A percentile compares a stretch with the other conserved stretches of the same genome.
Conservation (phyloP, 2,797 vertebrate species). For the Peromyscus nudipes region DNA sequence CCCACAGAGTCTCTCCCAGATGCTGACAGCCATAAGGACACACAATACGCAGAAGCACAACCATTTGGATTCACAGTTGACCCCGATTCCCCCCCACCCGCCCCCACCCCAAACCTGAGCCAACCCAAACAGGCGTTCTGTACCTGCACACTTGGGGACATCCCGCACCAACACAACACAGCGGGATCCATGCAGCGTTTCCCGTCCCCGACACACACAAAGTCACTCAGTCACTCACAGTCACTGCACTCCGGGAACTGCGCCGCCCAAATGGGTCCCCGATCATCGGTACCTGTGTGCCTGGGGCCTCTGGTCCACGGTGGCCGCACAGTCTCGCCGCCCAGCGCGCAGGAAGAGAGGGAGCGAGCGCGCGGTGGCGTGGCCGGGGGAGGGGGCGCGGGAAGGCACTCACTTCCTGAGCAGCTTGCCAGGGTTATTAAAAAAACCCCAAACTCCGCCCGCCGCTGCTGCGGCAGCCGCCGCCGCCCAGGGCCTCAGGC, state of each 20-base stretch:
- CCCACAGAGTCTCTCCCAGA: background rate
- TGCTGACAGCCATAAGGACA: background rate
- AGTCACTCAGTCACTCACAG: background rate
- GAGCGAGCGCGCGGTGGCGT: constrained; percentile 76
- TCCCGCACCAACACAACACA: background rate
- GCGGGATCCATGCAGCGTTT: background rate
- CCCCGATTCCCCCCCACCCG: background rate
- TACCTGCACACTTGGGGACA: background rate
- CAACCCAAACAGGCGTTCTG: background rate
- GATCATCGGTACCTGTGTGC: constrained; percentile 44
- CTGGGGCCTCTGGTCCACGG: background rate
- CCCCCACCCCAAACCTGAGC: background rate
- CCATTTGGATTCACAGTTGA: background rate
- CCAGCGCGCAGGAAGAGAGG: constrained; percentile 85
- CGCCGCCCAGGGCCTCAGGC: constrained; percentile 60
- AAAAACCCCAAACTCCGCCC: constrained; percentile 79
- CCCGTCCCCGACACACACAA: background rate
- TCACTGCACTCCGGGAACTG: background rate
- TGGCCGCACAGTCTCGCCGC: constrained; percentile 66
- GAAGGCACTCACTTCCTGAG: constrained; percentile 82
- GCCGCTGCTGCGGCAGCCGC: constrained; percentile 84
- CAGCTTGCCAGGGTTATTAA: constrained; percentile 79
- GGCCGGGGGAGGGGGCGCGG: constrained; percentile 83
- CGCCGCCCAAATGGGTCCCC: background rate
- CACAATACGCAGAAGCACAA: background rate